Evolutionary conservation across 1,140 invertebrate species (phyloP), one percentile per base, ranked within the genome.

Genomic region (Globodera ellingtonae): DNA sequence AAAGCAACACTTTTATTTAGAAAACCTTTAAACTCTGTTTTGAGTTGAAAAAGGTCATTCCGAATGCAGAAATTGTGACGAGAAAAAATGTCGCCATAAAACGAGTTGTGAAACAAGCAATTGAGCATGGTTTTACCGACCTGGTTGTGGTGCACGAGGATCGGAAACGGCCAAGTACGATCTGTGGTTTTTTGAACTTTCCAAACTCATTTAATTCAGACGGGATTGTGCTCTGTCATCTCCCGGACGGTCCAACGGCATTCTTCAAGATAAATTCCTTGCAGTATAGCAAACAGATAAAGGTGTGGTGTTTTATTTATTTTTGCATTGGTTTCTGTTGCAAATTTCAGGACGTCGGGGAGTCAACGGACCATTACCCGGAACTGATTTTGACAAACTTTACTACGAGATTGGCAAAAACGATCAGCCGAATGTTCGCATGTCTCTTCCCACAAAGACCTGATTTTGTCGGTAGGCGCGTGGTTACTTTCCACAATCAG

Each of bases 361-460:
- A 89, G 75, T 83, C 86, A 10, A 89, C 88, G 6, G 72, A 78
- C 46, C 87, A 89, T 75, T 85, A 77, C 18, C 97, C 97, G 7
- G 97, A 99, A 92, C 94, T 99, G 0, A 94, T 99, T 82, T 89
- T 98, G 10, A 98, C 95, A 89, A 98, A 99, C 91, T 98, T 99
- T 90, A 94, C 93, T 50, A 99, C 97, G 0, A 92, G 96, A 4
- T 91, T 99, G 6, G 97, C 97, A 79, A 92, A 94, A 73, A 93
- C 93, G 3, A 92, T 99, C 66, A 94, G 94, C 7, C 92, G 97
- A 82, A 95, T 98, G 94, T 91, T 99, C 70, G 94, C 95, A n/a
- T 94, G 95, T 0, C 89, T 99, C 13, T 99, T 99, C 91, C 96
- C 98, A 89, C 95, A 96, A 90, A 93, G 96, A 87, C 96, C 97